Evolutionary conservation across 92 coral and sea anemone species (phyloP), one percentile per base, ranked within the genome.

Genomic region (Isaurus tuberculatus): DNA sequence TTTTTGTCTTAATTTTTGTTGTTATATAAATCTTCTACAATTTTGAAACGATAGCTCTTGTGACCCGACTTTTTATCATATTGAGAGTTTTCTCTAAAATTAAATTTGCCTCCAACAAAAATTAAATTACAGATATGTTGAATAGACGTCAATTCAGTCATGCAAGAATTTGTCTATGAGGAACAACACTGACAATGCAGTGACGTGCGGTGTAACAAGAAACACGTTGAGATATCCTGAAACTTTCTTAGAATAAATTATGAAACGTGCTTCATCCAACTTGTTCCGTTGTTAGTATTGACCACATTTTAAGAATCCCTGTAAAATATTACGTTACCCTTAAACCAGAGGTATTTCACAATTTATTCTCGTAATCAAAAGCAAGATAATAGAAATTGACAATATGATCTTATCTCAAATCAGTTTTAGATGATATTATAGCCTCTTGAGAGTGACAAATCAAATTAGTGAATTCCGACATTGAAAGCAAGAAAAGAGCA

Each of bases 251-350:
- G 16, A 58, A 77, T 5, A 8, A 6, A 11, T 15, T 10, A 34
- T 57, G 82, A 77, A 58, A n/a, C 70, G 70, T 22, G 70, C 70
- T 77, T 75, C 26, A 30, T 75, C 81, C 55, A 75, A 22, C 68
- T 19, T 4, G 69, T 57, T 77, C 82, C 82, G 51, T 49, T 77
- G 13, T 4, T 28, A 14, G 2, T 15, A 22, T 3, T 29, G 8
- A 23, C 22, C 27, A 1, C 34, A 28, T 5, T 46, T 44, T 0
- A 5, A 10, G 58, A 0, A 5, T 13, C 29, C 3, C 55, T n/a
- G 4, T 6, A 1, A 36, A 23, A 15, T 67, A 37, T 67, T 19
- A 55, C 7, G 1, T 0, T 7, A 40, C 22, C n/a, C 27, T 55
- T 4, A 55, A 55, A 8, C 23, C 7, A 22, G 23, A 55, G 23